Percentiles rank a stretch among this genome's conserved stretches.
Conservation (phyloP, 2,888 invertebrate genomes). For the Bedellia somnulentella region DNA sequence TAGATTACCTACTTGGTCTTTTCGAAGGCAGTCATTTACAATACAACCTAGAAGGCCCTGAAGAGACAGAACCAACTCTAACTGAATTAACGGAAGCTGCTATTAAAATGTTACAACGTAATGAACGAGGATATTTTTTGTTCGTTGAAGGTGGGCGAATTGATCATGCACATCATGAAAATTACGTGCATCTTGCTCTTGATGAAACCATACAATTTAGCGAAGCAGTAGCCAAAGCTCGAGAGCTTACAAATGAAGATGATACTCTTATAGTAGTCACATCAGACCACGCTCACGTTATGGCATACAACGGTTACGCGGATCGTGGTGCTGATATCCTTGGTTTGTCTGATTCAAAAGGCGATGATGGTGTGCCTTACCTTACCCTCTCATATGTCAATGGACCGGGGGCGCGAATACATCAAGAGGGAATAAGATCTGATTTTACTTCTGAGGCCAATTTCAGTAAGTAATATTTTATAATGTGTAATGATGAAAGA, state of each 20-base stretch:
- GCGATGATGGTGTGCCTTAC: conserved; percentile 41
- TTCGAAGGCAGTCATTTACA: conserved; percentile 57
- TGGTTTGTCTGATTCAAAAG: conserved; percentile 22
- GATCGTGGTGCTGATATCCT: conserved; percentile 36
- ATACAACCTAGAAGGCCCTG: conserved; percentile 57
- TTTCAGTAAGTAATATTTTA: too few relatives aligned
- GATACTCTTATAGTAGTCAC: conserved; percentile 78
- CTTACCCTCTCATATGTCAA: conserved; percentile 64
- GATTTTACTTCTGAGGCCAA: too few relatives aligned
- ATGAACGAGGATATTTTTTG: conserved; percentile 71
- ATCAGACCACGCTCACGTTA: conserved; percentile 74
- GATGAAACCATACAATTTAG: conserved; percentile 70
- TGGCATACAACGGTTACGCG: conserved; percentile 70
- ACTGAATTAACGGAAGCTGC: conserved; percentile 59
- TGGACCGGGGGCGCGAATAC: conserved; percentile 51
- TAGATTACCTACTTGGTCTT: conserved; percentile 60
- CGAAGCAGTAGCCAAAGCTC: conserved; percentile 54
- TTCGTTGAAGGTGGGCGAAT: conserved; percentile 73
- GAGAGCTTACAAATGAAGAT: conserved; percentile 54
- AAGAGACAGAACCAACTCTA: conserved; percentile 62
- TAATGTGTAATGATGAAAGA: too few relatives aligned
- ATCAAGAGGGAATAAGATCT: too few relatives aligned
- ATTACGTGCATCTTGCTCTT: conserved; percentile 58
- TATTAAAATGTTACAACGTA: conserved; percentile 65
- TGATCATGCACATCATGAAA: conserved; percentile 70